These are phyloP conservation scores for Camarhynchus parvulus DNA, from an alignment of 2,113 vertebrate genomes.

Conservation along the genomic window DNA sequence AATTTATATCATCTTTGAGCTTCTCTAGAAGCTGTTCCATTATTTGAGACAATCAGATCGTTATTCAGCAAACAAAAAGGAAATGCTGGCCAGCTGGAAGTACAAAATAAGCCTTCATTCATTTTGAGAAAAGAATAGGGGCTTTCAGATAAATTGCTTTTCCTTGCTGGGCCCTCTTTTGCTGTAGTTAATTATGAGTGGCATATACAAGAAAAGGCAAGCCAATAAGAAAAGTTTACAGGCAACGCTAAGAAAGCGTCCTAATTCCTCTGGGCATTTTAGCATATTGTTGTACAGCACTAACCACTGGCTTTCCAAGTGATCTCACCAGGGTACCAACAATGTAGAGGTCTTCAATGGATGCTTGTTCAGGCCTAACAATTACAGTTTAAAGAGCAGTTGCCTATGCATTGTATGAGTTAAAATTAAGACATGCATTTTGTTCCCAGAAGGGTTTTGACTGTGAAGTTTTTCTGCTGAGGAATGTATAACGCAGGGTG, in stretches of 20 bases:
- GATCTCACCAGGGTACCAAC: slow-evolving; percentile 57
- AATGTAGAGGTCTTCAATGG: slow-evolving; percentile 43
- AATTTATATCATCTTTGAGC: slow-evolving; percentile 1
- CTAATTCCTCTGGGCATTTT: slow-evolving; percentile 49
- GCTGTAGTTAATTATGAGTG: slow-evolving; percentile 58
- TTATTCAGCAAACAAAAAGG: slow-evolving; percentile 56
- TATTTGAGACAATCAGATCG: slow-evolving; percentile 17
- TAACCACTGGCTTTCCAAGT: slow-evolving; percentile 40
- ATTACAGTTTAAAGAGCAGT: slow-evolving; percentile 51
- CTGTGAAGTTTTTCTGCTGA: neutral
- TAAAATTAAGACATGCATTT: slow-evolving; percentile 34
- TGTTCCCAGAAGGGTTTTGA: slow-evolving; percentile 21
- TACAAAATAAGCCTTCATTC: slow-evolving; percentile 11
- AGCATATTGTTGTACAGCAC: slow-evolving; percentile 36
- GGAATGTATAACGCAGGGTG: neutral
- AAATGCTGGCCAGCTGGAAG: slow-evolving; percentile 1
- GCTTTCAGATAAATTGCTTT: slow-evolving; percentile 58
- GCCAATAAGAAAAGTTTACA: slow-evolving; percentile 46
- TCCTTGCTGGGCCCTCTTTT: slow-evolving; percentile 34
- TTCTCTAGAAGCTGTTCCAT: slow-evolving; percentile 23
- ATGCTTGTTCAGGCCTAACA: slow-evolving; percentile 46
- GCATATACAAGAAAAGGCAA: slow-evolving; percentile 42
- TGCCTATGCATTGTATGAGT: slow-evolving; percentile 28
- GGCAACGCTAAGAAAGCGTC: slow-evolving; percentile 28
- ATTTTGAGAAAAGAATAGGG: slow-evolving; percentile 53